Evolutionary conservation across 1,140 invertebrate species (phyloP).

Genomic region (Globodera rostochiensis): DNA sequence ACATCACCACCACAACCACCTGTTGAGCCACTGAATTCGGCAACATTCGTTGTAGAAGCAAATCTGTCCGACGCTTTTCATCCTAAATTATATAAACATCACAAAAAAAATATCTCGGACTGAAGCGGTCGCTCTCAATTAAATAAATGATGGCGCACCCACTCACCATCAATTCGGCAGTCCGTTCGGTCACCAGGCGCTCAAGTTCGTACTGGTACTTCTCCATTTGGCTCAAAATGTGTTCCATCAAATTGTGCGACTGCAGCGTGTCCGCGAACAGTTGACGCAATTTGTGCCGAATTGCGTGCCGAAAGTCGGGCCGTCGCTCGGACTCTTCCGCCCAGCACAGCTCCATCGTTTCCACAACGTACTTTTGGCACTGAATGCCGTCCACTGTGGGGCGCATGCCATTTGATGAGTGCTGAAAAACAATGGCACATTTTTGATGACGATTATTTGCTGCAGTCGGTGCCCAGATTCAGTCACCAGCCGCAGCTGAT

Average conservation of each 20-base stretch:
- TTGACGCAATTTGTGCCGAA: constrained; percentile 57
- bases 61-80: constrained; percentile 93
- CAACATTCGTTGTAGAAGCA: constrained; percentile 86
- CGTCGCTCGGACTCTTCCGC: constrained; percentile 65
- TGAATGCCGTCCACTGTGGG: constrained; percentile 45
- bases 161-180: constrained; percentile 77
- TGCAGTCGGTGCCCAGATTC: too few species aligned
- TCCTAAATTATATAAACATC: constrained; percentile 67
- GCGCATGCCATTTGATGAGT: constrained; percentile 12
- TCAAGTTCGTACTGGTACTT: constrained; percentile 83
- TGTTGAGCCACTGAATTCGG: constrained; percentile 72
- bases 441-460: too few species aligned
- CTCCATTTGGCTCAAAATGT: constrained; percentile 68
- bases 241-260: constrained; percentile 78
- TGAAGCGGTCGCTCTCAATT: too few species aligned
- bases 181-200: constrained; percentile 85
- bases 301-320: constrained; percentile 66
- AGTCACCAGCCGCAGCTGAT: too few species aligned
- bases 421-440: not conserved
- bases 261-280: constrained; percentile 66
- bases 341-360: constrained; percentile 67
- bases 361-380: constrained; percentile 54
- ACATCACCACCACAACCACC: not conserved
- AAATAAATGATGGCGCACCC: too few species aligned
- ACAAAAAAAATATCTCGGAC: too few species aligned